Evolutionary conservation across 2,888 invertebrate genomes (phyloP).

Genomic region (Sesamia inferens): DNA sequence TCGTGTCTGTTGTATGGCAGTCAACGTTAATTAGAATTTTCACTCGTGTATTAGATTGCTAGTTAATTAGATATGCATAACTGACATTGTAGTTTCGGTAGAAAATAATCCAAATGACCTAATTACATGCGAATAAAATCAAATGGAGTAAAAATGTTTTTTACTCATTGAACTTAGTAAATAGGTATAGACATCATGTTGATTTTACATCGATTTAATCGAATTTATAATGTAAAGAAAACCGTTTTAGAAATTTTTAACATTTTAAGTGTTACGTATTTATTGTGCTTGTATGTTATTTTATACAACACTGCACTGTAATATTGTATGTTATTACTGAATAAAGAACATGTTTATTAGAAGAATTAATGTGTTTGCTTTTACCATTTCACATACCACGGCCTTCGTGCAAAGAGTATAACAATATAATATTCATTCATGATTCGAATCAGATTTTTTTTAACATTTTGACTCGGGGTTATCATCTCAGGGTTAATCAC

Average conservation of each 20-base stretch:
- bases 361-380: conserved; percentile 29
- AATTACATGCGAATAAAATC: not conserved
- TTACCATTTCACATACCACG: not conserved
- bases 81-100: conserved; percentile 25
- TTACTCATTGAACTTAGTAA: not conserved
- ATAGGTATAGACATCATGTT: conserved; percentile 29
- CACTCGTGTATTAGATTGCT: conserved; percentile 49
- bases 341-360: conserved; percentile 52
- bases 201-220: conserved; percentile 43
- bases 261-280: conserved; percentile 53
- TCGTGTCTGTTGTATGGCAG: no score
- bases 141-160: not conserved
- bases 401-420: not conserved
- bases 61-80: conserved; percentile 23
- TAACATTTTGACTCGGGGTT: no score
- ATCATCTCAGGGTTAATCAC: no score
- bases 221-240: conserved; percentile 47
- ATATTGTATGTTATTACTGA: conserved; percentile 46
- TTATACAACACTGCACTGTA: conserved; percentile 22
- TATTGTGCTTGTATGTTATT: conserved; percentile 37
- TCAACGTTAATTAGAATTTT: conserved; percentile 15
- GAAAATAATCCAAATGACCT: conserved; percentile 11
- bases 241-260: conserved; percentile 36
- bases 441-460: not conserved
- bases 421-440: no score